Evolutionary conservation across 2,888 invertebrate genomes (phyloP), one percentile per base, ranked within the genome.

Genomic region (Hyposoter dolosus): DNA sequence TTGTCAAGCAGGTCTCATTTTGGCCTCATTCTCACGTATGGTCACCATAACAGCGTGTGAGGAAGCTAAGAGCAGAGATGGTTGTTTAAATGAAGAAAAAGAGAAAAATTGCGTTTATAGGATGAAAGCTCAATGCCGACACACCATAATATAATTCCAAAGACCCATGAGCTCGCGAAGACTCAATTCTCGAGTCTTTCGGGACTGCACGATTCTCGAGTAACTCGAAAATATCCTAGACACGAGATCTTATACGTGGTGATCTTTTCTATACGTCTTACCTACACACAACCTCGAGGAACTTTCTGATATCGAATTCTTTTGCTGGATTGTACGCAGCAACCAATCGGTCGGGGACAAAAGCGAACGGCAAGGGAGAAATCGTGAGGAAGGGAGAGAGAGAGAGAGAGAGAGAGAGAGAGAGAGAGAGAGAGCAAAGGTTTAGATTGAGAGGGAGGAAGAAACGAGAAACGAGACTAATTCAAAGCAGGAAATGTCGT

Each of bases 291-390:
- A 10, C n/a, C 66, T 56, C n/a, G 45, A n/a, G 35, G 47, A 47
- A 60, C 47, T 69, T 63, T 28, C 83, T 80, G 80, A 87, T 88
- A 86, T 87, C 86, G 82, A 86, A 87, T 89, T 88, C 87, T 88
- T 88, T 85, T 72, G 32, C 50, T 74, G 78, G 77, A 88, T 88
- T 78, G 82, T 56, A 53, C 53, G 53, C 56, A 32, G 43, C 60
- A 15, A 60, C 47, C 71, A 45, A 85, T 82, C 83, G 87, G 77
- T 84, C 50, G 78, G 50, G 72, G 43, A 66, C 47, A 2, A 63
- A 28, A 53, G 66, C 19, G 65, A 50, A 6, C n/a, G 45, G 19
- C 3, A 10, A 40, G 23, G 53, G 12, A 35, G 32, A 69, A 32
- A 23, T n/a, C 19, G 75, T 28, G 47, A 45, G 43, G n/a, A 28